Evolutionary conservation across 2,888 invertebrate species (phyloP).

Genomic region (Gymnosoma rotundatum): DNA sequence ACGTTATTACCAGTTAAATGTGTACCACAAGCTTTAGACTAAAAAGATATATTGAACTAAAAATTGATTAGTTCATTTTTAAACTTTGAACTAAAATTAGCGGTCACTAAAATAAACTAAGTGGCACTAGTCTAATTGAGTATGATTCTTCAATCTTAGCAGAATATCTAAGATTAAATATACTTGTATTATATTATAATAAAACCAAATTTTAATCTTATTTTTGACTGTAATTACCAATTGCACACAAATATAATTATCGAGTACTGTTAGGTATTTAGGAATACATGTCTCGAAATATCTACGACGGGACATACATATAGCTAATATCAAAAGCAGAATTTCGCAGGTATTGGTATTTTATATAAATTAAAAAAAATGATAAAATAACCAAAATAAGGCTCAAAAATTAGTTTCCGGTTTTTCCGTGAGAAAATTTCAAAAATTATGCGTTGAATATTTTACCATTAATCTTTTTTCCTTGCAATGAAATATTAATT

Average conservation of each 20-base stretch:
- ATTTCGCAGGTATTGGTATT: not conserved
- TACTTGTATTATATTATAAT: not conserved
- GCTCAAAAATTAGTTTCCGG: not conserved
- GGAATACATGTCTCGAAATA: not conserved
- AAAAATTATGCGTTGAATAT: no score
- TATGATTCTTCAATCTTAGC: not conserved
- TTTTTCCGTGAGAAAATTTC: not conserved
- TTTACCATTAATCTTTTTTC: no score
- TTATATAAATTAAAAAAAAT: not conserved
- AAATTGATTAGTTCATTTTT: no score
- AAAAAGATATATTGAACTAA: no score
- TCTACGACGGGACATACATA: not conserved
- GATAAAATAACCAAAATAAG: not conserved
- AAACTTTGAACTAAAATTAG: no score
- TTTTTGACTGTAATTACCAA: not conserved
- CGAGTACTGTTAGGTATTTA: not conserved
- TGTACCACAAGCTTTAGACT: not conserved
- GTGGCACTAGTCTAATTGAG: no score
- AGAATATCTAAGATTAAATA: not conserved
- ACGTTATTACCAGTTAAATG: not conserved
- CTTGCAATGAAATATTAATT: no score
- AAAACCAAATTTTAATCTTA: not conserved
- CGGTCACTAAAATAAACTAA: no score
- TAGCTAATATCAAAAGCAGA: not conserved
- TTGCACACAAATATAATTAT: not conserved